Evolutionary conservation across 2,888 invertebrate species (phyloP).

Genomic region (Coronaproctus castanopsis): DNA sequence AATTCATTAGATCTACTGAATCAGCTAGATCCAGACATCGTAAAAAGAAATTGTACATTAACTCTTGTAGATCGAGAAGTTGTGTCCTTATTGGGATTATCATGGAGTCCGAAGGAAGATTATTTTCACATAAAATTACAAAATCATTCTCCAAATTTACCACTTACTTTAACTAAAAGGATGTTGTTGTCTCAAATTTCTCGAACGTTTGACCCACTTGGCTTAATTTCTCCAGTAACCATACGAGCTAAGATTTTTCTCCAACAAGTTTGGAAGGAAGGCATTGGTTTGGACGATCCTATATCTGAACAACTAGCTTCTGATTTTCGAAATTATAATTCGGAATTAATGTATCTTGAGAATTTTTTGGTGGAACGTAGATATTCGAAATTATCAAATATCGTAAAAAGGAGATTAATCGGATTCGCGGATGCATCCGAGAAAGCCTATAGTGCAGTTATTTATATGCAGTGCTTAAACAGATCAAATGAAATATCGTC

Average conservation of each 20-base stretch:
- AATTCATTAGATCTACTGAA: constrained; percentile 12
- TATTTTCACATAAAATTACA: not conserved
- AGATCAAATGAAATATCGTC: not conserved
- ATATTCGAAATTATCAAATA: not conserved
- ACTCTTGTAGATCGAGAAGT: not conserved
- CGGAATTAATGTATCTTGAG: constrained; percentile 1
- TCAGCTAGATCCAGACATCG: constrained; percentile 1
- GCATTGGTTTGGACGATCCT: constrained; percentile 19
- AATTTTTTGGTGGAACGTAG: not conserved
- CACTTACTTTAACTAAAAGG: constrained; percentile 13
- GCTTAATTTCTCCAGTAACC: constrained; percentile 19
- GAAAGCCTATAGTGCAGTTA: not conserved
- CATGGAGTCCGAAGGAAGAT: constrained; percentile 15
- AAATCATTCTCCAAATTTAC: not conserved
- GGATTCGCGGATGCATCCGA: constrained; percentile 1
- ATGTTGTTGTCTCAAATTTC: constrained; percentile 17
- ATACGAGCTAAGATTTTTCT: constrained; percentile 18
- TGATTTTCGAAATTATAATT: not conserved
- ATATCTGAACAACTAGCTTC: constrained; percentile 4
- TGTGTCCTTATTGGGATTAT: constrained; percentile 5
- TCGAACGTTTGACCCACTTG: constrained; percentile 20
- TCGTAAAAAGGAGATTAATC: not conserved
- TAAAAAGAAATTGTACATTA: not conserved
- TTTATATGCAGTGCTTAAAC: not conserved
- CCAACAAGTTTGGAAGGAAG: constrained; percentile 16